Evolutionary conservation across 2,888 invertebrate genomes (phyloP), one percentile per base, ranked within the genome.

Genomic region (Octonoba sinensis): DNA sequence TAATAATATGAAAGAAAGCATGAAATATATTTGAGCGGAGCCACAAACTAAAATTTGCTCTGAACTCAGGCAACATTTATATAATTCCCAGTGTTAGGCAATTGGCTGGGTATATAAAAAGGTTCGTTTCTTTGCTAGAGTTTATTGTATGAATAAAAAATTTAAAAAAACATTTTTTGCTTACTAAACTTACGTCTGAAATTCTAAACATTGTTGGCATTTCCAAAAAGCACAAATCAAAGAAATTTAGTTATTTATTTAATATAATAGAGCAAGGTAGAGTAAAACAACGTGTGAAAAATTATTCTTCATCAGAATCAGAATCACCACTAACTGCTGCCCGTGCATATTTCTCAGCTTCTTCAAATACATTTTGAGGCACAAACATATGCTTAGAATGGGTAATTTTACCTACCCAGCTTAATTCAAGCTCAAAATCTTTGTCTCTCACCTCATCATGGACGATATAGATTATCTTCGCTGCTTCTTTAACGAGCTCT

Each of bases 351-450:
- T 92, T 92, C 87, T 97, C 97, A n/a, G 96, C 96, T 86, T 95
- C 95, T 0, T 91, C 89, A 69, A 84, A 85, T 0, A 95, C 88
- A 56, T 92, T 92, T 1, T 91, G 90, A 0, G 96, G 96, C 16
- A 97, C 96, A 81, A 93, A 89, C 87, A 94, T 92, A 89, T 97
- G 96, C 72, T 91, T 90, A 0, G 97, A 97, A 2, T 69, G 73
- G 3, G 82, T 82, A 56, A 70, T 89, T 86, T 93, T 93, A 72
- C 96, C 94, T 16, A 97, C 96, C 94, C 98, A 96, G 72, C 97
- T 96, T 86, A 99, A 91, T 89, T 99, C 98, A 86, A 97, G 90
- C 87, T 97, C 97, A 88, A 99, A 99, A 86, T 95, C 93, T 89
- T 96, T 96, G 89, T 96, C 96, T 89, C 99, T 99, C 6, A 98